Evolutionary conservation across 2,797 vertebrate species (phyloP), one percentile per base, ranked within the genome.

Genomic region (Chromobotia macracanthus): DNA sequence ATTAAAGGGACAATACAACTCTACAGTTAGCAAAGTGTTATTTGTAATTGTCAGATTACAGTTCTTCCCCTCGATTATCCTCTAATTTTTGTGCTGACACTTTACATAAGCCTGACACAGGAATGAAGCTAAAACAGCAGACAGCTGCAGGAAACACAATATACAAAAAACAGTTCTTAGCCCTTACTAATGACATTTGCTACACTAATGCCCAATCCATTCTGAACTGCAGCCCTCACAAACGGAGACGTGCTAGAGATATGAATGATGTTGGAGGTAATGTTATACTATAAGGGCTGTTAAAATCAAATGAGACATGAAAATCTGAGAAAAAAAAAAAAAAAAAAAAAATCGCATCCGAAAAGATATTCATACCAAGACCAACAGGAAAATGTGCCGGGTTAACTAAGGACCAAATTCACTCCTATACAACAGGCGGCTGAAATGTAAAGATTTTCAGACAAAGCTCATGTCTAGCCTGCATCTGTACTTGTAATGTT

Each of bases 81-180:
- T 56, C 23, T 38, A 46, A 18, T 50, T 46, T 65, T 76, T 44
- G 3, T 19, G 74, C 74, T 3, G 74, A 55, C 61, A 55, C 31
- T 41, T 67, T 67, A 67, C 31, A 48, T 46, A 44, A 58, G 38
- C 35, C 35, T 56, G 51, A 67, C 16, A 76, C 1, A 18, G 25
- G 64, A 46, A 67, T 46, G 51, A 76, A 76, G 51, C 51, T 76
- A 28, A 28, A 28, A 4, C 1, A 67, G 51, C 64, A 56, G 51
- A 68, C 74, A 76, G 64, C 51, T 67, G 50, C 51, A 46, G 58
- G 74, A 67, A 58, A 76, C 18, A 67, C 16, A 75, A 67, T 66
- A 67, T 75, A 48, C 50, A 56, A 56, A 55, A 51, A 66, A 64
- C 72, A 19, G 25, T 64, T 64, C 72, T 25, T 41, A 55, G n/a